Evolutionary conservation across 2,888 invertebrate species (phyloP).

Genomic region (Gonocerus acuteangulatus): DNA sequence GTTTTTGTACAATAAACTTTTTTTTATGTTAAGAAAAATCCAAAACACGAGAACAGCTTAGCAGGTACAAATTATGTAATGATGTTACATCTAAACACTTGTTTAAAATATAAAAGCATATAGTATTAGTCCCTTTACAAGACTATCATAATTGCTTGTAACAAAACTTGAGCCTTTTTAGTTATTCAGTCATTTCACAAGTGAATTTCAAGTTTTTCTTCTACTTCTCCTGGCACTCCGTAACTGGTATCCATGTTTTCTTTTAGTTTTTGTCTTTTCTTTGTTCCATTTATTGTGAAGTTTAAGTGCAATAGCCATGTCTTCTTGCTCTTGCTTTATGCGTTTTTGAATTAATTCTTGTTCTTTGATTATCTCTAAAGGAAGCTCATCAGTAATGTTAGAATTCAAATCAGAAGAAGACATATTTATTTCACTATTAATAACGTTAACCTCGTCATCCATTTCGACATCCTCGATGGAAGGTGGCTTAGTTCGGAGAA

Average conservation of each 20-base stretch:
- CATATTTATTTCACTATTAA: slow-evolving; percentile 8
- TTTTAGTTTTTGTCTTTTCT: slow-evolving; percentile 22
- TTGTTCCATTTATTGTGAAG: slow-evolving; percentile 30
- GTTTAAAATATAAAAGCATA: too few relatives aligned
- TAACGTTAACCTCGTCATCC: slow-evolving; percentile 9
- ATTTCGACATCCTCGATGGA: slow-evolving; percentile 13
- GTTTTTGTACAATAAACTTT: too few relatives aligned
- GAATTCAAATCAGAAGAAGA: slow-evolving; percentile 21
- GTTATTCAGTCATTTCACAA: neutral
- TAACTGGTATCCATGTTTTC: slow-evolving; percentile 29
- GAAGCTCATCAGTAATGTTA: slow-evolving; percentile 14
- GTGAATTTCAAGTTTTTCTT: neutral
- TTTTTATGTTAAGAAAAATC: too few relatives aligned
- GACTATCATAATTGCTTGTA: too few relatives aligned
- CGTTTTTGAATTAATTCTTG: slow-evolving; percentile 26
- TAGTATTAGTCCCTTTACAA: too few relatives aligned
- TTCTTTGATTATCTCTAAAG: slow-evolving; percentile 23
- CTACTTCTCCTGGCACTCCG: slow-evolving; percentile 27
- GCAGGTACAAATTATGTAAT: too few relatives aligned
- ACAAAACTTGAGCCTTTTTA: too few relatives aligned
- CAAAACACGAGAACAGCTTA: too few relatives aligned
- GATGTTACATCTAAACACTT: too few relatives aligned
- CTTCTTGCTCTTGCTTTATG: slow-evolving; percentile 25
- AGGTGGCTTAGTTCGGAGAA: slow-evolving; percentile 22
- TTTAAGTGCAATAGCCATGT: slow-evolving; percentile 28